Conservation (phyloP, 2,113 vertebrate species). For the Morone saxatilis region DNA sequence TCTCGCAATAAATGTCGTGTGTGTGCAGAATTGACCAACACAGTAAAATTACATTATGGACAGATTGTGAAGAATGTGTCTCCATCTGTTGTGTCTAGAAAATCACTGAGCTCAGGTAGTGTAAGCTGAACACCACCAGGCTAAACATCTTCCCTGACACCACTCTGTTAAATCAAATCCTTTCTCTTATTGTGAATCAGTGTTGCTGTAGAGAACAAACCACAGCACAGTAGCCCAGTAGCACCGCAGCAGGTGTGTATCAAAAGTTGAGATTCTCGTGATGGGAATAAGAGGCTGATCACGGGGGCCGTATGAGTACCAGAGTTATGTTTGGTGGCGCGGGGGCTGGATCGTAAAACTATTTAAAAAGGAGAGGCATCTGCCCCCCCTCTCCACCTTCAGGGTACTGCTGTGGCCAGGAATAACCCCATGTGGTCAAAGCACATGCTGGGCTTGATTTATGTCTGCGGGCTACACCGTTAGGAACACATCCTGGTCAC, state of each 20-base stretch:
- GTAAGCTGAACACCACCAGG: too few relatives aligned
- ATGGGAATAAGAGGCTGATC: constrained; percentile 17
- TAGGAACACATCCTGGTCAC: constrained; percentile 30
- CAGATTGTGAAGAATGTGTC: not conserved
- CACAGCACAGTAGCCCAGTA: not conserved
- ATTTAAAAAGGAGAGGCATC: constrained; percentile 77
- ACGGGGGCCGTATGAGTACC: constrained; percentile 16
- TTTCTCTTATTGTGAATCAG: not conserved
- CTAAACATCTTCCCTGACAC: not conserved
- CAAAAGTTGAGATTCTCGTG: constrained; percentile 11
- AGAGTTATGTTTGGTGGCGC: constrained; percentile 41
- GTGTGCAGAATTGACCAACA: too few relatives aligned
- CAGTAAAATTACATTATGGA: too few relatives aligned
- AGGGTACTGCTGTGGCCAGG: constrained; percentile 64
- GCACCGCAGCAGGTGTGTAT: constrained; percentile 1
- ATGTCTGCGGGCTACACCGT: constrained; percentile 41
- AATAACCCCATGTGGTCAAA: constrained; percentile 76
- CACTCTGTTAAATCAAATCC: not conserved
- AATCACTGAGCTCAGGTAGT: not conserved
- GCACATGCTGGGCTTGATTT: constrained; percentile 72
- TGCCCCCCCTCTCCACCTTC: constrained; percentile 50
- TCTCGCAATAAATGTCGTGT: too few relatives aligned
- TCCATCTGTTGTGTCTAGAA: not conserved
- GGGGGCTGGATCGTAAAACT: constrained; percentile 62
- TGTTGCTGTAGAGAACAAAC: not conserved